Base-by-base conservation (phyloP, 1,140 invertebrate species). In the Drosophila parabipectinata region DNA sequence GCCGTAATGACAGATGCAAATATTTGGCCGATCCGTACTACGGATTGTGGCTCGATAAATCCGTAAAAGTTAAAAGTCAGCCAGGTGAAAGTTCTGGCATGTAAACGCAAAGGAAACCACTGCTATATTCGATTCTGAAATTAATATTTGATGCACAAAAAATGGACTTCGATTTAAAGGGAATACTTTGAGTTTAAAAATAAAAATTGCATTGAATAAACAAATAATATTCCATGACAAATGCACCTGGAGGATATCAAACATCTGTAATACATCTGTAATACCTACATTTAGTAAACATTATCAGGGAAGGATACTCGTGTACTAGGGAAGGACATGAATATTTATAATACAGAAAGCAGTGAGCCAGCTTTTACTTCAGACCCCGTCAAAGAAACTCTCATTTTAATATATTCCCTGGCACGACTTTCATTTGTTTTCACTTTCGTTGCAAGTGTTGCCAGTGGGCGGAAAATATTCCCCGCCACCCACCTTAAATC, bases 351-450 rank as follows among this genome's bases (percentile, higher is more conserved):
- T 55, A 61, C 39, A 61, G 34, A 15, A 10, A 45, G 37, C 34
- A 10, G 10, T 28, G 26, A 28, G 8, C 8, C 32, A 41, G 57
- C 56, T 44, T 45, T 71, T 61, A 53, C 52, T 51, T 32, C 34
- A 45, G 41, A 34, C 21, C 44, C 30, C 56, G 69, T 78, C 77
- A 85, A 81, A 77, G 73, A 54, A 75, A 62, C 58, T 61, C 55
- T 51, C 50, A 51, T 67, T 82, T 85, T 85, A 87, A 85, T 85
- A 67, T 85, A 85, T 85, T 85, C 82, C 51, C 63, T 78, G 61
- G 74, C 82, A 85, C 78, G 79, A 82, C 71, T 88, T 88, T 88
- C 83, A 76, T 79, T 87, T 88, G 71, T 88, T 78, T 69, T 82
- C 82, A 88, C 82, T 82, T 82, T 69, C 63, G 32, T 41, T 69